phyloP scores from a whole-genome alignment of 2,113 vertebrate species.

The Hypocryptadius cinnamomeus region DNA sequence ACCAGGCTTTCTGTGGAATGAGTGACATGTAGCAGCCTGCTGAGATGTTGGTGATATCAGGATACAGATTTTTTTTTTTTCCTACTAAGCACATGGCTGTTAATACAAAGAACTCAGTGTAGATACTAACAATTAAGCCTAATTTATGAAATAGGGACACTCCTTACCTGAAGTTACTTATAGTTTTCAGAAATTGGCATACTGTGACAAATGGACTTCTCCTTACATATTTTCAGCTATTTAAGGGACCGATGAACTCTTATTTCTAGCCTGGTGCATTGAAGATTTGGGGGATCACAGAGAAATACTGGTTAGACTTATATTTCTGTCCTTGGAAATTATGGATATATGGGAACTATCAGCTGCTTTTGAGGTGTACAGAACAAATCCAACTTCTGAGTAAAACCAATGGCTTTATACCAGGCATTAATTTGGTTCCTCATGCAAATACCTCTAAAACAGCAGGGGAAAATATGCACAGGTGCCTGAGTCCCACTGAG shows the following conservation, averaged over 20 bases:
- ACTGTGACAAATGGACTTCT: neutral
- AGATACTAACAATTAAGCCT: neutral
- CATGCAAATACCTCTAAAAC: neutral
- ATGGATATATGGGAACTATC: neutral
- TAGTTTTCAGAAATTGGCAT: neutral
- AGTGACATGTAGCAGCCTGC: slow-evolving; percentile 53
- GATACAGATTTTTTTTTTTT: neutral
- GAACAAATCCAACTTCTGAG: neutral
- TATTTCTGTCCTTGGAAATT: neutral
- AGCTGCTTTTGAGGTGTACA: neutral
- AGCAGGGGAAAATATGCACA: neutral
- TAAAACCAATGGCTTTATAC: neutral
- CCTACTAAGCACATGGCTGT: neutral
- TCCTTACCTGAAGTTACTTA: slow-evolving; percentile 20
- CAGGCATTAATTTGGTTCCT: neutral
- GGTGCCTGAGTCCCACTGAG: neutral
- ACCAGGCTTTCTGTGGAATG: slow-evolving; percentile 24
- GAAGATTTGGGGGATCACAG: neutral
- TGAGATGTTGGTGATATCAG: slow-evolving; percentile 35
- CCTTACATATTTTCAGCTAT: neutral
- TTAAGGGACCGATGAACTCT: neutral
- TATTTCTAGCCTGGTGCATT: neutral
- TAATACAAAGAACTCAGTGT: slow-evolving; percentile 41
- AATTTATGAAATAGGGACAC: neutral
- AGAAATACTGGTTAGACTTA: neutral